Evolutionary conservation across 1,140 invertebrate species (phyloP).

Genomic region (Littorina saxatilis): DNA sequence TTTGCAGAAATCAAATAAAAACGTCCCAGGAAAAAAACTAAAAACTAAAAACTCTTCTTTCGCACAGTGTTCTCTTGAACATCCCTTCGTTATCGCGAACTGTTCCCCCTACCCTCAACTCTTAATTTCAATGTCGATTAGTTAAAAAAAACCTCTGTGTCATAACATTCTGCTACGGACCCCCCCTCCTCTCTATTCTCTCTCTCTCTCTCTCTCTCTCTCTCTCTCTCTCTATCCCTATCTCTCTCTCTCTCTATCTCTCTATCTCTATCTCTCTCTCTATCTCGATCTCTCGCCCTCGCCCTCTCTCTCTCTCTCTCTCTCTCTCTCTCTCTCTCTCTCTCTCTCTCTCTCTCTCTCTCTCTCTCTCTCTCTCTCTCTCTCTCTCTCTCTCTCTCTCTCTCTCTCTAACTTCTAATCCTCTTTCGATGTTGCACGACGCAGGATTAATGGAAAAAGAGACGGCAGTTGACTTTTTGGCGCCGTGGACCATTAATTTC

Average conservation of each 20-base stretch:
- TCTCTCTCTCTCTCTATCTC: not conserved
- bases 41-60: too few species aligned
- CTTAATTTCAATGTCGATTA: not conserved
- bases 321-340: conserved; percentile 11
- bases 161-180: too few species aligned
- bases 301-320: not conserved
- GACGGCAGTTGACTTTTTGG: not conserved
- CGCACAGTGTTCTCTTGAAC: not conserved
- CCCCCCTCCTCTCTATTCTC: too few species aligned
- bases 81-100: not conserved
- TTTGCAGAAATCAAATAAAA: too few species aligned
- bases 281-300: not conserved
- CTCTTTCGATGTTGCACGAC: not conserved
- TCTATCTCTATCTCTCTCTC: not conserved
- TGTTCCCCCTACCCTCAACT: not conserved
- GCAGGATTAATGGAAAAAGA: not conserved
- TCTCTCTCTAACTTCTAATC: not conserved
- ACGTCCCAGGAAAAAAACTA: too few species aligned
- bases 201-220: not conserved
- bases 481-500: not conserved
- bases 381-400: conserved; percentile 7
- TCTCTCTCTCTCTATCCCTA: too few species aligned
- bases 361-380: not conserved
- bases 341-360: not conserved
- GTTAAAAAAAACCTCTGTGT: not conserved